phyloP scores from a whole-genome alignment of 2,113 vertebrate genomes.

The Aleadryas rufinucha region DNA sequence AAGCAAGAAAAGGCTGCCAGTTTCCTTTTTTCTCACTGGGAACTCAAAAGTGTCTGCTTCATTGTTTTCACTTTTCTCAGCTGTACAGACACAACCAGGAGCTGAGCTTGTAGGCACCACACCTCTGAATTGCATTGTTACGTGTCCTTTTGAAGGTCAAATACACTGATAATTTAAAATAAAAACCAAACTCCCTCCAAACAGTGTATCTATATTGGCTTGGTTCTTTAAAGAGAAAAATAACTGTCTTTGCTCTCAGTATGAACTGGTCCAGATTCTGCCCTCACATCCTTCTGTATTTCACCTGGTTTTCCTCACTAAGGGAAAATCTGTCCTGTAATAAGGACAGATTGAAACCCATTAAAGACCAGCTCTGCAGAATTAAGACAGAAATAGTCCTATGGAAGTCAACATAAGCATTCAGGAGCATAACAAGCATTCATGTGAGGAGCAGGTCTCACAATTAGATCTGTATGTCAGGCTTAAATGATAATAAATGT shows the following conservation, averaged over 20 bases:
- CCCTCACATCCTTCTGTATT: neutral
- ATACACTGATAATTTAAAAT: neutral
- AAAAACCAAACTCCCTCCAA: neutral
- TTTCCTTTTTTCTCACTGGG: neutral
- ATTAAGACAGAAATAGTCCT: neutral
- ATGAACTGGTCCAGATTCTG: neutral
- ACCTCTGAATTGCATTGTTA: neutral
- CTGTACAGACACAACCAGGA: neutral
- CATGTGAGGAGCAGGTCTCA: neutral
- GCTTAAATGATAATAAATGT: neutral
- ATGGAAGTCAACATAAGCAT: neutral
- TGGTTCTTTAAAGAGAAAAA: neutral
- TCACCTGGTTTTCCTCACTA: neutral
- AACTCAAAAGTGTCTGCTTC: conserved; percentile 17
- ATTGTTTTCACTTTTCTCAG: neutral
- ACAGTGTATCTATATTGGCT: neutral
- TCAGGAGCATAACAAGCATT: neutral
- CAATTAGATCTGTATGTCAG: neutral
- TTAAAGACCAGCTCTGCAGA: neutral
- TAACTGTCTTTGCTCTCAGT: neutral
- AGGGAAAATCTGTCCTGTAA: neutral
- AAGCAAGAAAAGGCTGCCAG: conserved; percentile 5
- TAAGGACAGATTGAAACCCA: neutral
- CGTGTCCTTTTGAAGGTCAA: neutral
- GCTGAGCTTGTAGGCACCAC: neutral